Evolutionary conservation across 2,797 vertebrate species (phyloP), one percentile per base, ranked within the genome.

Genomic region (Rhinatrema bivittatum): DNA sequence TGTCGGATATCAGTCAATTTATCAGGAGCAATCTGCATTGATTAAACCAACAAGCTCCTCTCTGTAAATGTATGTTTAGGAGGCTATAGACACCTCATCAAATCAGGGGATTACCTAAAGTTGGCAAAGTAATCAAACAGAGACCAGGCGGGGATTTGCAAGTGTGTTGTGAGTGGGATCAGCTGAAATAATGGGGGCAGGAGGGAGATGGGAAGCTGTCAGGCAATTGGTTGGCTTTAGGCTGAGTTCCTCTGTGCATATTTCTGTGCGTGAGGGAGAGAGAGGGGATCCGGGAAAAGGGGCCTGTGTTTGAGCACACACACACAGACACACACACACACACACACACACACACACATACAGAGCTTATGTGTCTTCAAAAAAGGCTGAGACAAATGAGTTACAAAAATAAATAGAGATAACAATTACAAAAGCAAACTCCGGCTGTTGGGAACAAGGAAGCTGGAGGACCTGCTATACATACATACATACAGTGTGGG

Each of bases 121-220:
- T 87, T 85, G 83, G 86, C 86, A 81, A 74, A 88, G 79, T 90
- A 93, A 95, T 94, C 91, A 94, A 93, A 90, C 88, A 87, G 80
- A 87, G 85, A 77, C 81, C 91, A 91, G 87, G 76, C 84, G 79
- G 90, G 91, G 91, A 90, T 92, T 93, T 86, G 78, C 70, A 62
- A 68, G 77, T 74, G 77, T 74, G 65, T 78, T 79, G 78, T 65
- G 79, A 74, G 84, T 66, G 62, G 81, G 78, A 80, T 86, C 77
- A 83, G 73, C 78, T 60, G 72, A 72, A 81, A 84, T 86, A 87
- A 87, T 83, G 84, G 81, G 79, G 76, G 77, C 75, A 70, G 67
- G 53, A 76, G 72, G 74, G 74, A 84, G 74, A 72, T 62, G 77
- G 73, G 64, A 61, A 61, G 62, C 72, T 78, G 80, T 73, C 83